phyloP scores from a whole-genome alignment of 1,140 invertebrate genomes.

The Drosophila triauraria region DNA sequence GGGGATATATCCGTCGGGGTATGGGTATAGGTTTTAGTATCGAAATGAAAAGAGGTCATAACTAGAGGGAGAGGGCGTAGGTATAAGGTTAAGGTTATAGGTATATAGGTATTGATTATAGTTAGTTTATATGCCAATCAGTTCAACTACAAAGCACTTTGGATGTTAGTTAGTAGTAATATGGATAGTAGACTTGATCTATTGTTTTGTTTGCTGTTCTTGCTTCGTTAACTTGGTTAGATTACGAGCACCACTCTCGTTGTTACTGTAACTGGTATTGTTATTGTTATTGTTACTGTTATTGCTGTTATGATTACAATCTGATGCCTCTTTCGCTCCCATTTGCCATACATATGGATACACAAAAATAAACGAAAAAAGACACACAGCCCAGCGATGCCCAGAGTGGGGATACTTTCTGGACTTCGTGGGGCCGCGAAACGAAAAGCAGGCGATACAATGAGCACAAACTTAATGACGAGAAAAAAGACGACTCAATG shows the following conservation, averaged over 20 bases:
- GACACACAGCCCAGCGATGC: conserved; percentile 1
- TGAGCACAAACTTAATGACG: conserved; percentile 40
- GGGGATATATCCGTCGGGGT: not conserved
- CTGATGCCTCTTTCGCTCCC: conserved; percentile 85
- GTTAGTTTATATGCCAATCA: conserved; percentile 67
- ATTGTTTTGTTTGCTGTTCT: conserved; percentile 39
- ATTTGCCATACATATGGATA: conserved; percentile 83
- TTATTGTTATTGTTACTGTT: conserved; percentile 47
- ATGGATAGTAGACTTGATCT: conserved; percentile 42
- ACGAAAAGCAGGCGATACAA: conserved; percentile 55
- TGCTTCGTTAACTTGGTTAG: conserved; percentile 37
- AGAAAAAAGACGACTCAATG: conserved; percentile 37
- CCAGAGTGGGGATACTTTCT: not conserved
- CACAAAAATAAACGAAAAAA: conserved; percentile 50
- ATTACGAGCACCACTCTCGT: conserved; percentile 43
- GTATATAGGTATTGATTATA: conserved; percentile 32
- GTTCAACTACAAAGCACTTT: conserved; percentile 73
- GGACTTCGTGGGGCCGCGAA: conserved; percentile 32
- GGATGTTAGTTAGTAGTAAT: conserved; percentile 49
- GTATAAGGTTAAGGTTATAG: not conserved
- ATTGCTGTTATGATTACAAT: conserved; percentile 74
- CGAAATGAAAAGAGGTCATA: conserved; percentile 26
- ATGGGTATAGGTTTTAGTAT: not conserved
- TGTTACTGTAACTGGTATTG: conserved; percentile 46
- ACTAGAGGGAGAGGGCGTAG: conserved; percentile 22